A percentile compares a stretch with the other conserved stretches of the same genome.
Evolutionary conservation across 2,113 vertebrate species (phyloP).

Genomic region (Potamarius usumacintae): DNA sequence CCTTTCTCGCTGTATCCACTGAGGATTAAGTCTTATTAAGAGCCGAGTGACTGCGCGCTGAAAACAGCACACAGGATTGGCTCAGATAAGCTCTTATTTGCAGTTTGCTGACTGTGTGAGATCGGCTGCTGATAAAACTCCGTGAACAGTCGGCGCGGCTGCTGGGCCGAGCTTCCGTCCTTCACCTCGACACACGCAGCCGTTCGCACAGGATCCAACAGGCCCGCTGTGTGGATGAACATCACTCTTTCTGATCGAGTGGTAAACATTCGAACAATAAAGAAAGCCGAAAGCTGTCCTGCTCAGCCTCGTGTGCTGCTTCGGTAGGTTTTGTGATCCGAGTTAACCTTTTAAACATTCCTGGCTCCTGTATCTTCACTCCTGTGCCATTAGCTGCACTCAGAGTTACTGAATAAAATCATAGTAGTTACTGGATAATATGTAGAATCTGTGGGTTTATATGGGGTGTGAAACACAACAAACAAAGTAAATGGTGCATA

Average conservation of each 20-base stretch:
- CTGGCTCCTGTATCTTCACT: not conserved
- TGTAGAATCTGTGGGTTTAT: conserved; percentile 4
- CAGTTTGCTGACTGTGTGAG: conserved; percentile 59
- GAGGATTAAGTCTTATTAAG: conserved; percentile 5
- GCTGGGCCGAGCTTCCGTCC: conserved; percentile 40
- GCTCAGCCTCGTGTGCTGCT: conserved; percentile 53
- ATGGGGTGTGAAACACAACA: conserved; percentile 48
- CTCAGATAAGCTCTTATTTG: conserved; percentile 62
- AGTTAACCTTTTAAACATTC: conserved; percentile 24
- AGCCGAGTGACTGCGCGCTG: conserved; percentile 45
- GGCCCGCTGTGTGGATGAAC: conserved; percentile 63
- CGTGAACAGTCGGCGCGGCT: conserved; percentile 5
- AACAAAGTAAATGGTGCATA: conserved; percentile 35
- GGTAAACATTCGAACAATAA: not conserved
- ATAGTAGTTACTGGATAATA: not conserved
- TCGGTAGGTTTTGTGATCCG: conserved; percentile 53
- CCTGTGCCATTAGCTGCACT: not conserved
- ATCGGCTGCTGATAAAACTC: conserved; percentile 52
- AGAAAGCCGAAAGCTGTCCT: not conserved
- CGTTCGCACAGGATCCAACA: conserved; percentile 55
- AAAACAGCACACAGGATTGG: conserved; percentile 16
- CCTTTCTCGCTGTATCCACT: conserved; percentile 34
- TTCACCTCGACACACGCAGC: conserved; percentile 63
- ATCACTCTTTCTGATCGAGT: conserved; percentile 40
- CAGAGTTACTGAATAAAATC: not conserved